These are phyloP conservation scores for Sibirionetta formosa DNA, from an alignment of 2,797 vertebrate genomes.

Conservation along the genomic window DNA sequence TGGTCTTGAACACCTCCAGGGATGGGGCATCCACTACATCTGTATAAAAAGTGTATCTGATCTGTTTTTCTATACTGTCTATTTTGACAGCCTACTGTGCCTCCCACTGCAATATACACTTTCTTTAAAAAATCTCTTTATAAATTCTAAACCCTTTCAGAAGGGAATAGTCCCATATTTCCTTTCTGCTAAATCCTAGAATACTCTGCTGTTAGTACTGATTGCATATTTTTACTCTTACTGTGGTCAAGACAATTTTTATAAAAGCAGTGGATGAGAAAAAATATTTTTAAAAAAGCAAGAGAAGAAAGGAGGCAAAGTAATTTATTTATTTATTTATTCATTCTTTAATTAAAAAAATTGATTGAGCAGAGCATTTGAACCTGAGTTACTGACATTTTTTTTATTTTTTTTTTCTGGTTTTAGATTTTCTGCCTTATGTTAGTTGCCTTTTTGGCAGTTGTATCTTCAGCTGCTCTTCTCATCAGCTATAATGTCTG, in stretches of 20 bases:
- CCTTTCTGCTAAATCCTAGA: background rate
- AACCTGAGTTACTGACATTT: background rate
- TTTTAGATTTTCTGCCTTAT: background rate
- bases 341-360: background rate
- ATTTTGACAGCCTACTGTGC: background rate
- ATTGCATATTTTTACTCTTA: background rate
- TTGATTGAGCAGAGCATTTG: background rate
- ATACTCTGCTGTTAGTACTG: background rate
- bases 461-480: background rate
- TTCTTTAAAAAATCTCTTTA: background rate
- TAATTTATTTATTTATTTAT: background rate
- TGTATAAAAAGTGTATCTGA: background rate
- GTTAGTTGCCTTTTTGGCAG: background rate
- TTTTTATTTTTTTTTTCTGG: background rate
- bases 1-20: too few species aligned
- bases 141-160: background rate
- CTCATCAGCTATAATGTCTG: fast-evolving
- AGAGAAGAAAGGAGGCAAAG: background rate
- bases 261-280: background rate
- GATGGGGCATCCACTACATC: too few species aligned
- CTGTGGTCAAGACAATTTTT: background rate
- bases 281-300: background rate
- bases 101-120: background rate
- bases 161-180: background rate
- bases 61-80: background rate